Conservation (phyloP, 92 coral and sea anemone species). For the Paramuricea clavata region DNA sequence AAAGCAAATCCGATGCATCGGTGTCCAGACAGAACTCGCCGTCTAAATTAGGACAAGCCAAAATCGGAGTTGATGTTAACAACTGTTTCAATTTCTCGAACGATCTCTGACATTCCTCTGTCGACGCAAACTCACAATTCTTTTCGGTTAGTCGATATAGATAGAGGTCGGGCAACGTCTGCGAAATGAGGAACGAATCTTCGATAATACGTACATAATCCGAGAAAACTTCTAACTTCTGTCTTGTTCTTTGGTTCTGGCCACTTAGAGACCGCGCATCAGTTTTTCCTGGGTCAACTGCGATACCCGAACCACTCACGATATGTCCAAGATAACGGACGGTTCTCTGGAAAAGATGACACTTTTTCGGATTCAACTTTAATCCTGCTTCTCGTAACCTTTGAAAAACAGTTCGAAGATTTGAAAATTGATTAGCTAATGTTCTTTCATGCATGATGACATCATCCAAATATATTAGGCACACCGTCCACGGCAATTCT, state of each 20-base stretch:
- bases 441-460: not conserved
- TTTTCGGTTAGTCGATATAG: not conserved
- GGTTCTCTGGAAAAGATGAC: not conserved
- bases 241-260: not conserved
- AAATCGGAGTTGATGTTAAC: not conserved
- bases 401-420: not conserved
- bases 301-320: not conserved
- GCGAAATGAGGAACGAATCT: slow-evolving; percentile 24
- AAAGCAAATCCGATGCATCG: not conserved
- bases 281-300: slow-evolving; percentile 3
- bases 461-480: not conserved
- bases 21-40: not conserved
- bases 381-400: not conserved
- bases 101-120: not conserved
- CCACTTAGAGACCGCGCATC: not conserved
- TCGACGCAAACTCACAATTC: not conserved
- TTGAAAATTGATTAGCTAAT: not conserved
- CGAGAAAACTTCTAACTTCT: slow-evolving; percentile 25
- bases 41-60: not conserved
- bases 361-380: not conserved
- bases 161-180: not conserved
- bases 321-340: not conserved
- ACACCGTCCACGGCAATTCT: not conserved
- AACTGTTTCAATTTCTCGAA: not conserved
- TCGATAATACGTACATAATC: slow-evolving; percentile 30